Evolutionary conservation across 2,888 invertebrate species (phyloP).

Genomic region (Muscina levida): DNA sequence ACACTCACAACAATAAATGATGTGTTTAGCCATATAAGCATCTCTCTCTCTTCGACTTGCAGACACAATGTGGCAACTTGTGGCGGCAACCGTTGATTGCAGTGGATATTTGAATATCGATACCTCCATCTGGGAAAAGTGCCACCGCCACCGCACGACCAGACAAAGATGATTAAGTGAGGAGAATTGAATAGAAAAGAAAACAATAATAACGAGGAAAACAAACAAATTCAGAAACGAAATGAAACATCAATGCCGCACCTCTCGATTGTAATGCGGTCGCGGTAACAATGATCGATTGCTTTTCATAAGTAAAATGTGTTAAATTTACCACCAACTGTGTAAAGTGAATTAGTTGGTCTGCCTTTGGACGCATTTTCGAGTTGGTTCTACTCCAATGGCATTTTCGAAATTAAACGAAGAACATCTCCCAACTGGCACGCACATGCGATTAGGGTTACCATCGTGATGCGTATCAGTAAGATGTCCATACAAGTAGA

Average conservation of each 20-base stretch:
- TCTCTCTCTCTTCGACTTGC: conserved; percentile 12
- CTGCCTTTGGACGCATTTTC: conserved; percentile 38
- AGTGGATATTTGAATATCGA: not conserved
- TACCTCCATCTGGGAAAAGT: not conserved
- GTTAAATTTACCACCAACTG: conserved; percentile 69
- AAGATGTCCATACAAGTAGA: no score
- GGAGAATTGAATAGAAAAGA: conserved; percentile 34
- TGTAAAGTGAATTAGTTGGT: conserved; percentile 66
- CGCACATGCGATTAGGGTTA: conserved; percentile 42
- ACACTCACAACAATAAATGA: conserved; percentile 35
- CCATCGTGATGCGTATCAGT: no score
- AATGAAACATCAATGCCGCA: conserved; percentile 61
- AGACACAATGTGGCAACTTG: conserved; percentile 28
- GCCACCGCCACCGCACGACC: not conserved
- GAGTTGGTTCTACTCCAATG: conserved; percentile 25
- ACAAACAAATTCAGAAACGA: conserved; percentile 54
- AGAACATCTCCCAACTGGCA: conserved; percentile 37
- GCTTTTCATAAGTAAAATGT: conserved; percentile 60
- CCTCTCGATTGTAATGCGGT: conserved; percentile 53
- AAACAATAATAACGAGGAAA: conserved; percentile 39
- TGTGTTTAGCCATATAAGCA: not conserved
- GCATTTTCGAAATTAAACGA: conserved; percentile 31
- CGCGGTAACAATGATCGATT: conserved; percentile 63
- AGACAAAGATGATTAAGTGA: conserved; percentile 53
- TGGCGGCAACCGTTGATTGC: conserved; percentile 8